These are phyloP conservation scores for Myotis brandtii DNA, from an alignment of 2,113 vertebrate species.

Conservation along the genomic window DNA sequence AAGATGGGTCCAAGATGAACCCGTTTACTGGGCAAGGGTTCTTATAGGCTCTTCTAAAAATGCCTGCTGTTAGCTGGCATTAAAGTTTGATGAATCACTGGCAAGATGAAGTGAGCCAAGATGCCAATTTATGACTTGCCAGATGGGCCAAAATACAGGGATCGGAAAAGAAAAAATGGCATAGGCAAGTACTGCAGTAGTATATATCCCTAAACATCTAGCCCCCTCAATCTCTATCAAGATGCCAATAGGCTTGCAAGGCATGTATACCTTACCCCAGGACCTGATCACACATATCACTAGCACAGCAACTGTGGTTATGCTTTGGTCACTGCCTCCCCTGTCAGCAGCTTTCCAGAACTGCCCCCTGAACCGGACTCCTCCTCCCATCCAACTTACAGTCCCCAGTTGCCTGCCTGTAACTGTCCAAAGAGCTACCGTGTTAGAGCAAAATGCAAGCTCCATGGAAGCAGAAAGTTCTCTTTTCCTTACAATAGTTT, in stretches of 20 bases:
- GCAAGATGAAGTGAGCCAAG: background rate
- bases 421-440: background rate
- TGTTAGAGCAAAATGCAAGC: background rate
- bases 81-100: background rate
- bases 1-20: background rate
- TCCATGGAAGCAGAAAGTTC: background rate
- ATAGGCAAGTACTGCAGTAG: rapidly evolving
- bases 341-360: background rate
- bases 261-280: rapidly evolving
- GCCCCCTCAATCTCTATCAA: background rate
- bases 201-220: background rate
- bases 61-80: background rate
- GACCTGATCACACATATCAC: background rate
- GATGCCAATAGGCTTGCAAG: rapidly evolving
- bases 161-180: background rate
- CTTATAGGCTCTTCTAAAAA: background rate
- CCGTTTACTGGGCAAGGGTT: background rate
- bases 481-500: background rate
- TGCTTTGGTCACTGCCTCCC: background rate
- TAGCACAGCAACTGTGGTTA: background rate
- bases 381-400: background rate
- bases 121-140: background rate
- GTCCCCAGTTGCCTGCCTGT: background rate
- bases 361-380: background rate
- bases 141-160: background rate